Percentiles rank a stretch among this genome's conserved stretches.
phyloP scores from a whole-genome alignment of 2,888 invertebrate species.

The Phymatocera aterrima region DNA sequence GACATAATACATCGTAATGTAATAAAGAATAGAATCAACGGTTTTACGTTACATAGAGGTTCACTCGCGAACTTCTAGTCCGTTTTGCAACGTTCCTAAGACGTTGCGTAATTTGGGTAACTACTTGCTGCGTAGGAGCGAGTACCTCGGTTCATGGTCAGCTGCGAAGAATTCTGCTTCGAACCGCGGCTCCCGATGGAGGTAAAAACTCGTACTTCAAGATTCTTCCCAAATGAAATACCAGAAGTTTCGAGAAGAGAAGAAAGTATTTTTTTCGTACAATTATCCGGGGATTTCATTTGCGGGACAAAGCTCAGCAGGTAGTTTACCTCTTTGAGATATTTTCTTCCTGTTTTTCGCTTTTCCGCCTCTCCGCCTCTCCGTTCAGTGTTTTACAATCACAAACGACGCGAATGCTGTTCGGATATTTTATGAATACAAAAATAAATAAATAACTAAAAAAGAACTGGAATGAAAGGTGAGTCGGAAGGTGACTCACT shows the following conservation, averaged over 20 bases:
- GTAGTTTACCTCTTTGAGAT: too few relatives aligned
- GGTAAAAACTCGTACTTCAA: background rate
- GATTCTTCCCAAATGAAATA: background rate
- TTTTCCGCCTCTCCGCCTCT: too few relatives aligned
- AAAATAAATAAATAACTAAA: background rate
- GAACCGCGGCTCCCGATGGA: too few relatives aligned
- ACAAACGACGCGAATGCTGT: background rate
- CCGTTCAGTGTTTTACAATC: too few relatives aligned
- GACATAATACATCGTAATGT: slow-evolving; percentile 30
- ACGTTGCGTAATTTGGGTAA: slow-evolving; percentile 25
- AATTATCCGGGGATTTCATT: too few relatives aligned
- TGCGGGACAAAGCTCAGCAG: too few relatives aligned
- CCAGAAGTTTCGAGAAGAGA: too few relatives aligned
- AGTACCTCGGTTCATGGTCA: background rate
- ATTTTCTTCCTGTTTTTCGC: too few relatives aligned
- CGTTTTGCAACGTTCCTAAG: slow-evolving; percentile 5
- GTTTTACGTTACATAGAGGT: slow-evolving; percentile 66
- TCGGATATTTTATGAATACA: background rate
- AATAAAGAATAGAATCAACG: slow-evolving; percentile 48
- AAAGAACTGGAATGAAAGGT: slow-evolving; percentile 55
- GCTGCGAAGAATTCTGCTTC: background rate
- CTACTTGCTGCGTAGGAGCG: slow-evolving; percentile 40
- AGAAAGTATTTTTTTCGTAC: too few relatives aligned
- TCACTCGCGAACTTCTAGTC: slow-evolving; percentile 47
- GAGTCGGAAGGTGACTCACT: slow-evolving; percentile 65